phyloP scores from a whole-genome alignment of 1,140 invertebrate genomes.

The Caenorhabditis elegans region DNA sequence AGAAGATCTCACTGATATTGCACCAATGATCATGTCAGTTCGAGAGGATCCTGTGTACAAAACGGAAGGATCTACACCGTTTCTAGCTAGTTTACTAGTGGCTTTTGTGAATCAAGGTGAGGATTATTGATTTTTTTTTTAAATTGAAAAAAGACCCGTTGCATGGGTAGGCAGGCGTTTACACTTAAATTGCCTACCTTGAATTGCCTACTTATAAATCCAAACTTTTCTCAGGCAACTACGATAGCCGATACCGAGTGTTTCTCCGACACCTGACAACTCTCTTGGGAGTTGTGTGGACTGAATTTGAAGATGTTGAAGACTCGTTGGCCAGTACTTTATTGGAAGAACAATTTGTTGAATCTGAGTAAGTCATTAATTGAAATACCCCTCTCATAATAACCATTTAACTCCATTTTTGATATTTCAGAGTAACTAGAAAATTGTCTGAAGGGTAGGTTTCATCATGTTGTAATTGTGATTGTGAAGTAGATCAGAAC shows the following conservation, averaged over 20 bases:
- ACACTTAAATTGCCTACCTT: no score
- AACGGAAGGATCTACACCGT: constrained; percentile 38
- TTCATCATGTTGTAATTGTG: constrained; percentile 35
- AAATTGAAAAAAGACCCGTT: no score
- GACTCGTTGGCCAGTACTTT: constrained; percentile 54
- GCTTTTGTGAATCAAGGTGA: constrained; percentile 43
- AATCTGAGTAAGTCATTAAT: constrained; percentile 60
- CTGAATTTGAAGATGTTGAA: constrained; percentile 67
- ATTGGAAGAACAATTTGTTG: constrained; percentile 56
- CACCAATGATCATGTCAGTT: constrained; percentile 44
- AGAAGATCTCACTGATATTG: constrained; percentile 34
- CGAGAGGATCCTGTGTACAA: constrained; percentile 52
- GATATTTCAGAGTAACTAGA: background rate
- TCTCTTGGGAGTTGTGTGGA: constrained; percentile 67
- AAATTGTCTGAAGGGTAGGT: constrained; percentile 42
- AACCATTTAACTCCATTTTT: no score
- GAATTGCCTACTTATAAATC: no score
- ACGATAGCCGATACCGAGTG: constrained; percentile 68
- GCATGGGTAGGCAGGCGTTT: no score
- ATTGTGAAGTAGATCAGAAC: background rate
- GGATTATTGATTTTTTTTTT: background rate
- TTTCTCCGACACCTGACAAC: constrained; percentile 67
- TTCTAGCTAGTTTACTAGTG: constrained; percentile 52
- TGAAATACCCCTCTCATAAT: no score
- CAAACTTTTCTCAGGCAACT: constrained; percentile 64